Percentiles rank a stretch among this genome's conserved stretches.
Conservation (phyloP, 1,140 invertebrate species). For the Camponotus vicinus region DNA sequence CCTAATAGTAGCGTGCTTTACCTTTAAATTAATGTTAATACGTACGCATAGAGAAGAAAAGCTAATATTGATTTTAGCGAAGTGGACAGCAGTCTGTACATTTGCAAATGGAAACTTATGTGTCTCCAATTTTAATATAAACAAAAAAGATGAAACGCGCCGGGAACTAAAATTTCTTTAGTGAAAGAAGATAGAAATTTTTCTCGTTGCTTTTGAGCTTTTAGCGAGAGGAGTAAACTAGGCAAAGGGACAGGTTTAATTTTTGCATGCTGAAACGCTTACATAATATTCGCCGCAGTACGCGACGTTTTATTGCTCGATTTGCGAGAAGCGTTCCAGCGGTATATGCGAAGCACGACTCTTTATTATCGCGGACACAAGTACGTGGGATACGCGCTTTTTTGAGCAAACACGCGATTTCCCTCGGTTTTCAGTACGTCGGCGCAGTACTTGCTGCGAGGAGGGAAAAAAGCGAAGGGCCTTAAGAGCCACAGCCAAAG, state of each 20-base stretch:
- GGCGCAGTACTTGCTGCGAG: slow-evolving; percentile 13
- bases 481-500: slow-evolving; percentile 60
- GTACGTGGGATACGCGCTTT: slow-evolving; percentile 64
- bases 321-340: slow-evolving; percentile 65
- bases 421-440: slow-evolving; percentile 67
- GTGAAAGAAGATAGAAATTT: slow-evolving; percentile 48
- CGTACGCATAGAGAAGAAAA: background rate
- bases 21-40: slow-evolving; percentile 45
- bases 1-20: background rate
- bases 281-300: slow-evolving; percentile 60
- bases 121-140: slow-evolving; percentile 23
- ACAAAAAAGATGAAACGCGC: background rate
- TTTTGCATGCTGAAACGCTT: slow-evolving; percentile 69
- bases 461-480: slow-evolving; percentile 33
- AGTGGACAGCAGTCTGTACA: slow-evolving; percentile 14
- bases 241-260: slow-evolving; percentile 58
- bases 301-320: slow-evolving; percentile 64
- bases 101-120: slow-evolving; percentile 28
- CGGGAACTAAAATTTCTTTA: slow-evolving; percentile 45
- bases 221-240: slow-evolving; percentile 2
- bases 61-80: slow-evolving; percentile 48
- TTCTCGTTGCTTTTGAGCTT: slow-evolving; percentile 19
- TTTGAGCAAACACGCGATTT: slow-evolving; percentile 64
- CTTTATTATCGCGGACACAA: slow-evolving; percentile 68
- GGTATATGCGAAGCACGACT: slow-evolving; percentile 49